These are phyloP conservation scores for Cossypha heuglini DNA, from an alignment of 2,797 vertebrate species.

Conservation along the genomic window DNA sequence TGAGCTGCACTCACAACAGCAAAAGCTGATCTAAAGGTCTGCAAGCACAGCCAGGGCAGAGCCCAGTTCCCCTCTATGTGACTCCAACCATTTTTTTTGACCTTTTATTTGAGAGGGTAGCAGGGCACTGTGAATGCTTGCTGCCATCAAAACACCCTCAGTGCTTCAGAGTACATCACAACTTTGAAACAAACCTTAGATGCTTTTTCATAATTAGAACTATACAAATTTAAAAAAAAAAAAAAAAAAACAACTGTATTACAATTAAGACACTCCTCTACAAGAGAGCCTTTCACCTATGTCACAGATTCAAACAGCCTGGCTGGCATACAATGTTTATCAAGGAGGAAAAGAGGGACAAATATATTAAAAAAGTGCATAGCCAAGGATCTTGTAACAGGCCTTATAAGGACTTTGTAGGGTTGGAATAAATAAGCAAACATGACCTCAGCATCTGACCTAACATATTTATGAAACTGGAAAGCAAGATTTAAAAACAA, in stretches of 20 bases:
- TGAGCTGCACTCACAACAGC: not conserved
- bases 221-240: not conserved
- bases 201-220: not conserved
- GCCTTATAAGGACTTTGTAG: not conserved
- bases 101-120: not conserved
- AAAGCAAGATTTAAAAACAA: slow-evolving; percentile 3
- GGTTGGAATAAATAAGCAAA: slow-evolving; percentile 30
- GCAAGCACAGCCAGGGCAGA: not conserved
- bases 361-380: not conserved
- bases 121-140: not conserved
- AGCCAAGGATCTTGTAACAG: not conserved
- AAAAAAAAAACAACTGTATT: not conserved
- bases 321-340: not conserved
- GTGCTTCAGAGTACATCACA: not conserved
- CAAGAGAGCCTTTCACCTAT: not conserved
- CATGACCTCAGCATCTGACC: slow-evolving; percentile 24
- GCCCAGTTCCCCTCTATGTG: not conserved
- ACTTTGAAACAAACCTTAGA: not conserved
- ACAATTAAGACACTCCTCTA: not conserved
- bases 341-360: not conserved
- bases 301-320: not conserved
- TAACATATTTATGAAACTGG: not conserved
- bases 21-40: not conserved
- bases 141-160: not conserved
- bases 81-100: not conserved